phyloP scores from a whole-genome alignment of 2,113 vertebrate species.

The Rhynchomys soricoides region DNA sequence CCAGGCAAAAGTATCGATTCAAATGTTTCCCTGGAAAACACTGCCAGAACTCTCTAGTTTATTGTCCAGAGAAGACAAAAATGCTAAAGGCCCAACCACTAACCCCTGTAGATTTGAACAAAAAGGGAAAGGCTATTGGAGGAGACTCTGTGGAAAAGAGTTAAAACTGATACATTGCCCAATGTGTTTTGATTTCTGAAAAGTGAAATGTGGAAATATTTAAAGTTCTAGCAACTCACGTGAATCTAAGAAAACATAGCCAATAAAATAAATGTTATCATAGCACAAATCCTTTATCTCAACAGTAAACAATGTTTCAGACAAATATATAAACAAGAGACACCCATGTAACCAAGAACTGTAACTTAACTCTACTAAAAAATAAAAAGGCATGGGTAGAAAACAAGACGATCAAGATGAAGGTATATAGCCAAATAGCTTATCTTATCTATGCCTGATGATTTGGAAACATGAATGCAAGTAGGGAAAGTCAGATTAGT shows the following conservation, averaged over 20 bases:
- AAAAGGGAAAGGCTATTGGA: not conserved
- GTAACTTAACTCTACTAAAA: not conserved
- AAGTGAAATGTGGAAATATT: conserved; percentile 1
- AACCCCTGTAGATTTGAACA: not conserved
- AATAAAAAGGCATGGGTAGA: not conserved
- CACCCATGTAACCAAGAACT: not conserved
- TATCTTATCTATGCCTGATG: not conserved
- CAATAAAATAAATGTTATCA: not conserved
- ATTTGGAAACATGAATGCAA: not conserved
- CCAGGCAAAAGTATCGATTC: not conserved
- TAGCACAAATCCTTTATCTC: not conserved
- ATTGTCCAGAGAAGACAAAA: not conserved
- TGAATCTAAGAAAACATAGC: not conserved
- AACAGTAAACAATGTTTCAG: not conserved
- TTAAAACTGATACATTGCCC: not conserved
- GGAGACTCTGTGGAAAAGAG: not conserved
- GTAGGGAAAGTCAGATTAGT: not conserved
- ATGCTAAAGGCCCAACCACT: not conserved
- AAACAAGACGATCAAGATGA: not conserved
- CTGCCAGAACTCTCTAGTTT: not conserved
- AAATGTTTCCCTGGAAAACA: not conserved
- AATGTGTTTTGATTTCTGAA: not conserved
- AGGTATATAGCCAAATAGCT: not conserved
- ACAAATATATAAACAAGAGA: not conserved
- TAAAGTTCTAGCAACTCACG: conserved; percentile 12